Percentiles rank a stretch among this genome's conserved stretches.
These are phyloP conservation scores for Trichopoda pennipes DNA, from an alignment of 2,888 invertebrate genomes.

Conservation along the genomic window DNA sequence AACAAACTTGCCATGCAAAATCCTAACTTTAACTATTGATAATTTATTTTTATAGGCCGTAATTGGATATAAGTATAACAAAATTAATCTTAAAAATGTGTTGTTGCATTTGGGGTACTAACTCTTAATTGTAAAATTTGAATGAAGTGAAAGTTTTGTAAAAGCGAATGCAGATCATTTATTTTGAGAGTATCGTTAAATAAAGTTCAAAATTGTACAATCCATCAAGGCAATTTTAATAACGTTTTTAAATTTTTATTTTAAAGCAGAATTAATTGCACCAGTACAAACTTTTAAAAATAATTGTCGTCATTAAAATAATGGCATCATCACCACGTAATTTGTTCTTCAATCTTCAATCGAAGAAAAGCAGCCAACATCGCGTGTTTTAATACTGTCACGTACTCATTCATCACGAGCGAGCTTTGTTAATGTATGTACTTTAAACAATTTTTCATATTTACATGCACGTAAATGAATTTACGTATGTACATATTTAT, in stretches of 20 bases:
- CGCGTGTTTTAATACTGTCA: conserved; percentile 62
- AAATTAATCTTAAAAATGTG: no score
- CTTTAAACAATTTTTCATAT: conserved; percentile 17
- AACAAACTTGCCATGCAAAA: no score
- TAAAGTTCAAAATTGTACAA: background rate
- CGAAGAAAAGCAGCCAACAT: conserved; percentile 29
- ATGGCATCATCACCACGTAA: conserved; percentile 54
- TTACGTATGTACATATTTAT: conserved; percentile 4
- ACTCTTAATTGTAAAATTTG: no score
- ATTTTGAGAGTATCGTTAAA: conserved; percentile 4
- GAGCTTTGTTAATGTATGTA: conserved; percentile 31
- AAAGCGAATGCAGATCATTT: background rate
- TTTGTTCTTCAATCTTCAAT: conserved; percentile 30
- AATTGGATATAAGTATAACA: no score
- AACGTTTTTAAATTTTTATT: background rate
- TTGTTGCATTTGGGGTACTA: no score
- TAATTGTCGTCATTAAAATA: conserved; percentile 46
- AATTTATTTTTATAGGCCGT: no score
- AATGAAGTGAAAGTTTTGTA: background rate
- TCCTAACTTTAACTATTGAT: no score
- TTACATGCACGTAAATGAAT: background rate
- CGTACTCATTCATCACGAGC: conserved; percentile 54
- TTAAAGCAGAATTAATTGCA: background rate
- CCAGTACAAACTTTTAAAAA: conserved; percentile 3
- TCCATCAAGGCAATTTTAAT: conserved; percentile 16